phyloP scores from a whole-genome alignment of 2,113 vertebrate species.

The Sula dactylatra region DNA sequence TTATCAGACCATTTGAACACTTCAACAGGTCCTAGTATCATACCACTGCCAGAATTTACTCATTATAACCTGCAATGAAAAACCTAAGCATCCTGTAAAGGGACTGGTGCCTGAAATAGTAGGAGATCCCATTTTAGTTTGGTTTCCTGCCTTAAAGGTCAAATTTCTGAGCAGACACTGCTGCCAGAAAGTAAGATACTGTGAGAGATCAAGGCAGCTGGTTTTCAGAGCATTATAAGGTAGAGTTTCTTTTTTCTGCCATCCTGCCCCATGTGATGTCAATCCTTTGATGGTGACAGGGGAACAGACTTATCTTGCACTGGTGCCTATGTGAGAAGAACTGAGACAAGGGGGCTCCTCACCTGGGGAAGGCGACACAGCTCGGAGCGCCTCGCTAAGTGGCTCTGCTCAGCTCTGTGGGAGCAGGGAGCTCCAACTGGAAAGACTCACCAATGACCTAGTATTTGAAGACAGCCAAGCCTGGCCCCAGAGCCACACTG shows the following conservation, averaged over 20 bases:
- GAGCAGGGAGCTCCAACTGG: not conserved
- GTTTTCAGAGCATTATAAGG: not conserved
- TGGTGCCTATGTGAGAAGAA: not conserved
- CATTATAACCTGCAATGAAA: constrained; percentile 35
- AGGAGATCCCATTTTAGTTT: constrained; percentile 17
- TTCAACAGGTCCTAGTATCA: not conserved
- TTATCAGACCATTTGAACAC: constrained; percentile 8
- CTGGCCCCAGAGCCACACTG: not conserved
- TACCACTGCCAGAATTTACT: not conserved
- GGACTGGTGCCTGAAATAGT: not conserved
- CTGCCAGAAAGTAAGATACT: not conserved
- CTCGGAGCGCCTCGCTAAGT: not conserved
- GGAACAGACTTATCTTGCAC: not conserved
- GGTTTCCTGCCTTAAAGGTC: constrained; percentile 9
- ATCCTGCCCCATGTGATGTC: not conserved
- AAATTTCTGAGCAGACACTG: not conserved
- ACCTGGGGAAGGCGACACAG: not conserved
- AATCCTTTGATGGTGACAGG: not conserved
- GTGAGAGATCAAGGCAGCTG: not conserved
- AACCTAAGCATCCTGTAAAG: constrained; percentile 35
- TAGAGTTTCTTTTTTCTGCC: not conserved
- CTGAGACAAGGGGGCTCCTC: not conserved
- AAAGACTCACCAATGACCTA: not conserved
- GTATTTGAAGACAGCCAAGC: not conserved
- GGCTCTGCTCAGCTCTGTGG: not conserved